phyloP scores from a whole-genome alignment of 2,113 vertebrate species.

The Gallinago undulata region DNA sequence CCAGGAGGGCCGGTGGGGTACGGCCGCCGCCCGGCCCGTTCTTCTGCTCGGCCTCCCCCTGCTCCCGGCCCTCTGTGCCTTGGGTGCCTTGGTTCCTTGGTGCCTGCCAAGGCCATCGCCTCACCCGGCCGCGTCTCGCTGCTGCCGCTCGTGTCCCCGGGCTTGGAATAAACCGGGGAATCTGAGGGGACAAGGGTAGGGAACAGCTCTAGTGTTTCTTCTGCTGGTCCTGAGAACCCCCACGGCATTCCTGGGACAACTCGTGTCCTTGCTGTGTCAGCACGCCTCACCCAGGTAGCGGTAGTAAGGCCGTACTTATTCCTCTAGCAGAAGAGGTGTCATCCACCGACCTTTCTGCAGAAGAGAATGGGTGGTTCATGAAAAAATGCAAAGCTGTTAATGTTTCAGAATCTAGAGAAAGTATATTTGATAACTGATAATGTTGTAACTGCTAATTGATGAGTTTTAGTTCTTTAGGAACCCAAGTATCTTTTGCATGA shows the following conservation, averaged over 20 bases:
- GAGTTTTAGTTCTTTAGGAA: not conserved
- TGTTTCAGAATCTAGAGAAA: not conserved
- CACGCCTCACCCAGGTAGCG: accelerated
- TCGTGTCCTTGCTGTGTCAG: not conserved
- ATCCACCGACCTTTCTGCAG: accelerated
- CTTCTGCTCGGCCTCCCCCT: not conserved
- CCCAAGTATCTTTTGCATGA: accelerated
- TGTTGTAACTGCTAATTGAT: not conserved
- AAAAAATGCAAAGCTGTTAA: not conserved
- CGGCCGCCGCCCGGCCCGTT: not conserved
- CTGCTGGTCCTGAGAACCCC: not conserved
- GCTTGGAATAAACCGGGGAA: accelerated
- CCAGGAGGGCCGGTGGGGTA: not conserved
- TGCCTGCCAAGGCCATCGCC: no score
- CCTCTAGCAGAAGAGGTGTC: accelerated
- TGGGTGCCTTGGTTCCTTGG: no score
- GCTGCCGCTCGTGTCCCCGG: not conserved
- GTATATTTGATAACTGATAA: not conserved
- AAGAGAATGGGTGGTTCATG: not conserved
- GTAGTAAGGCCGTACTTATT: accelerated
- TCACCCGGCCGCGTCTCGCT: not conserved
- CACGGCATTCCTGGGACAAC: accelerated
- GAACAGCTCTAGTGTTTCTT: accelerated
- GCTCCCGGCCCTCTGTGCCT: no score
- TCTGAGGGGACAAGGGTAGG: no score